Evolutionary conservation across 2,888 invertebrate species (phyloP).

Genomic region (Sphaerophoria taeniata): DNA sequence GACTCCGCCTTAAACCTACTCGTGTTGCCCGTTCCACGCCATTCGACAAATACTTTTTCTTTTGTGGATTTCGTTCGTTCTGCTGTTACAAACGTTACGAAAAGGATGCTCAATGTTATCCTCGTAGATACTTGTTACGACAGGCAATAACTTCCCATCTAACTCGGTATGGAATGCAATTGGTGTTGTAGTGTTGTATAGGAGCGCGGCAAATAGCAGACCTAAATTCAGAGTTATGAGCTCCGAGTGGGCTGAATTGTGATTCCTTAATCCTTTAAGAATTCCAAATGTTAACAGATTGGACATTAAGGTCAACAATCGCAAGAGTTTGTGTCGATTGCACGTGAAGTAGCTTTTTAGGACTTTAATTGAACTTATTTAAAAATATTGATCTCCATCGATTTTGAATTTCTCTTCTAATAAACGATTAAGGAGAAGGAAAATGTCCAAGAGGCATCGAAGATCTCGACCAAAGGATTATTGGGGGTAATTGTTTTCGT

Average conservation of each 20-base stretch:
- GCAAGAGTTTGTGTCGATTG: too few species aligned
- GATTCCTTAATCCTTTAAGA: slow-evolving; percentile 52
- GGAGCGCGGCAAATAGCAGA: neutral
- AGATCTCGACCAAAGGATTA: slow-evolving; percentile 60
- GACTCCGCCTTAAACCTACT: neutral
- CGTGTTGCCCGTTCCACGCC: neutral
- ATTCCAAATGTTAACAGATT: slow-evolving; percentile 57
- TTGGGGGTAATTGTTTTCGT: slow-evolving; percentile 61
- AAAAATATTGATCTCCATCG: too few species aligned
- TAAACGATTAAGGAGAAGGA: slow-evolving; percentile 14
- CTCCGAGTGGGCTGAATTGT: slow-evolving; percentile 38
- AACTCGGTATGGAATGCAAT: slow-evolving; percentile 45
- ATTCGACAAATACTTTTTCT: slow-evolving; percentile 33
- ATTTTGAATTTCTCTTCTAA: too few species aligned
- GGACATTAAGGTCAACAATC: slow-evolving; percentile 45
- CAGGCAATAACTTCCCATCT: slow-evolving; percentile 50
- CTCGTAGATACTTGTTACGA: slow-evolving; percentile 59
- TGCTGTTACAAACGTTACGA: slow-evolving; percentile 21
- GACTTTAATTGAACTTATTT: too few species aligned
- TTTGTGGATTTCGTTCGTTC: slow-evolving; percentile 24
- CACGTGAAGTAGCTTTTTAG: too few species aligned
- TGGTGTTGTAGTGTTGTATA: slow-evolving; percentile 21
- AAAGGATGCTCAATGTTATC: slow-evolving; percentile 25
- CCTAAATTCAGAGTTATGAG: slow-evolving; percentile 20
- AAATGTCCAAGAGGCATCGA: neutral